A percentile compares a stretch with the other conserved stretches of the same genome.
Conservation (phyloP, 2,797 vertebrate species). For the Megaceryle alcyon region DNA sequence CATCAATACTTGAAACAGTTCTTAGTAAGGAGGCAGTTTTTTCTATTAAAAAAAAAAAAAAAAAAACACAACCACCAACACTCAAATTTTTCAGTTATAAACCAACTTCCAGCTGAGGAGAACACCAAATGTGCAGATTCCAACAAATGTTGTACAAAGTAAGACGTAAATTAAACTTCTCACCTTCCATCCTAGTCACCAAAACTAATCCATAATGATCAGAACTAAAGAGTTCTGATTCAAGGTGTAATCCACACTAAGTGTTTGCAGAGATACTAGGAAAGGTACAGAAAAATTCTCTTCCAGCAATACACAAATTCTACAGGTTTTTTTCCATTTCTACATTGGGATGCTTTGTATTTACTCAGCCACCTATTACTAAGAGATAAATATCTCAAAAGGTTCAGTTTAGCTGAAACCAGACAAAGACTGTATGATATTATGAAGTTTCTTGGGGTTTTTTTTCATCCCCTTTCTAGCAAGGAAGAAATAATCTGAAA, state of each 20-base stretch:
- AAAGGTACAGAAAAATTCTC: not conserved
- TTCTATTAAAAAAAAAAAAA: not conserved
- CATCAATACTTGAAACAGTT: not conserved
- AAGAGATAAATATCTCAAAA: not conserved
- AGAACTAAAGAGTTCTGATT: not conserved
- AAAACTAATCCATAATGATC: not conserved
- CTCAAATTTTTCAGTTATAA: not conserved
- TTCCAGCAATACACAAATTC: not conserved
- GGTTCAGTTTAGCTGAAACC: not conserved
- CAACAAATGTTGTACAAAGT: not conserved
- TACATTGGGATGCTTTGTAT: not conserved
- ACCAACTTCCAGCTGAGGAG: not conserved
- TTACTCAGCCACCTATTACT: not conserved
- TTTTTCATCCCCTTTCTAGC: not conserved
- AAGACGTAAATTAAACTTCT: not conserved
- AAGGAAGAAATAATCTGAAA: not conserved
- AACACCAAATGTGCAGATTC: not conserved
- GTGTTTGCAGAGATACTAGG: not conserved
- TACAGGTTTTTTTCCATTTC: not conserved
- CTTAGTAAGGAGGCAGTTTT: not conserved
- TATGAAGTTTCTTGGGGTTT: not conserved
- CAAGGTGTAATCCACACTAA: not conserved
- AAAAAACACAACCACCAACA: rapidly evolving
- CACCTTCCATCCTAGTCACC: not conserved
- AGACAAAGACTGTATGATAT: not conserved